These are phyloP conservation scores for Psammodynastes pulverulentus DNA, from an alignment of 2,113 vertebrate genomes.

Conservation along the genomic window DNA sequence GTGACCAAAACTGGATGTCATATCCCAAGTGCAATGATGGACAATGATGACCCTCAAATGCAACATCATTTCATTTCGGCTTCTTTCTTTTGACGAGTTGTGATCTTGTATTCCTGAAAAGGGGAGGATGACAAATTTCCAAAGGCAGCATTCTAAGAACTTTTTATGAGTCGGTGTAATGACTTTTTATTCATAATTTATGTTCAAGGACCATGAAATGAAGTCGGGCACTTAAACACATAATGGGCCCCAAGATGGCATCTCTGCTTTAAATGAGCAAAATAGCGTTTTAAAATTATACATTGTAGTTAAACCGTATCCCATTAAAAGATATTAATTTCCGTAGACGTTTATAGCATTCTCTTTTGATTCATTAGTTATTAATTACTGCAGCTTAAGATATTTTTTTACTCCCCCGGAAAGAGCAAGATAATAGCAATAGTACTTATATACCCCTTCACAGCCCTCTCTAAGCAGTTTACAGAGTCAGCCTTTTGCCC, in stretches of 20 bases:
- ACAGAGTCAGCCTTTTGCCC: background rate
- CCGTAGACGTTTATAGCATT: slow-evolving; percentile 23
- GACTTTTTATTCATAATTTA: slow-evolving; percentile 53
- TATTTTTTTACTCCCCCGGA: background rate
- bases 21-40: background rate
- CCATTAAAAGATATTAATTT: slow-evolving; percentile 49
- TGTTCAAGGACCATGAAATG: slow-evolving; percentile 67
- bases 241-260: slow-evolving; percentile 47
- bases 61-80: background rate
- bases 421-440: background rate
- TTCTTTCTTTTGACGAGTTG: background rate
- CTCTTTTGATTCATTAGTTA: background rate
- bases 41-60: background rate
- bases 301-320: slow-evolving; percentile 37
- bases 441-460: background rate
- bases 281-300: slow-evolving; percentile 51
- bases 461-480: background rate
- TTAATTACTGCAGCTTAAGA: background rate
- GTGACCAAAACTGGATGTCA: background rate
- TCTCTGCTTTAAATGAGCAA: slow-evolving; percentile 46
- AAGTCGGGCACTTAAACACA: slow-evolving; percentile 51
- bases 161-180: background rate
- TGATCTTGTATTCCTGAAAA: background rate
- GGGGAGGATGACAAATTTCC: background rate
- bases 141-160: background rate